Base-by-base conservation (phyloP, 2,888 invertebrate species). In the Pseudococcus viburni region DNA sequence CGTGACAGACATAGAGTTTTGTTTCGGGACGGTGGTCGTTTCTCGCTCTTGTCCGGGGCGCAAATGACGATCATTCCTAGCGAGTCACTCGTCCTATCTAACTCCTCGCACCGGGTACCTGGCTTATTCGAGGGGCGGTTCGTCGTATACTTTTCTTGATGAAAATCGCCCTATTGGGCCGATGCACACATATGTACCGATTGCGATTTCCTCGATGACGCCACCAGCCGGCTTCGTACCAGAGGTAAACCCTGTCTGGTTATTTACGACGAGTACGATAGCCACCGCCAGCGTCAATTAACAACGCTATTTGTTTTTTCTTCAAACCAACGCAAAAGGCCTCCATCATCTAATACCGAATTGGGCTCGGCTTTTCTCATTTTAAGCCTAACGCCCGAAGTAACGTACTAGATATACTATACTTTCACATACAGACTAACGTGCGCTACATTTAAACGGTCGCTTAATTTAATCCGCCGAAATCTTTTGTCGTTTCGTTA, bases 41-140 rank as follows among this genome's bases (percentile, higher is more conserved):
- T 55, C 68, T 68, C 86, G 77, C 77, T 86, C 39, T 12, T 73
- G 7, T 73, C 12, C 15, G n/a, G 33, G 64, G n/a, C 88, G 39
- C n/a, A 88, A 88, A 88, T 88, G 88, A 88, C 88, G 68, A 84
- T 84, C 88, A 88, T 88, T 88, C 88, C 88, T 88, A 84, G 88
- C 88, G 83, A 88, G 88, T 88, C 88, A 88, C 84, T 88, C 86
- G 86, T 51, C 46, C 73, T 8, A 77, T n/a, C 42, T 46, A 42
- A 48, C 77, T 39, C 22, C 46, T 17, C 77, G n/a, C 51, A 11
- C 86, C 73, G 12, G n/a, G 5, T 17, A 12, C 26, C 22, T 12
- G 7, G 11, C 39, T 15, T 55, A n/a, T n/a, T n/a, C n/a, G n/a
- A n/a, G n/a, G n/a, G 26, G 8, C 84, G 6, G 51, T 85, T 19